A percentile compares a stretch with the other conserved stretches of the same genome.
phyloP scores from a whole-genome alignment of 2,888 invertebrate genomes.

The Sialis lutaria region DNA sequence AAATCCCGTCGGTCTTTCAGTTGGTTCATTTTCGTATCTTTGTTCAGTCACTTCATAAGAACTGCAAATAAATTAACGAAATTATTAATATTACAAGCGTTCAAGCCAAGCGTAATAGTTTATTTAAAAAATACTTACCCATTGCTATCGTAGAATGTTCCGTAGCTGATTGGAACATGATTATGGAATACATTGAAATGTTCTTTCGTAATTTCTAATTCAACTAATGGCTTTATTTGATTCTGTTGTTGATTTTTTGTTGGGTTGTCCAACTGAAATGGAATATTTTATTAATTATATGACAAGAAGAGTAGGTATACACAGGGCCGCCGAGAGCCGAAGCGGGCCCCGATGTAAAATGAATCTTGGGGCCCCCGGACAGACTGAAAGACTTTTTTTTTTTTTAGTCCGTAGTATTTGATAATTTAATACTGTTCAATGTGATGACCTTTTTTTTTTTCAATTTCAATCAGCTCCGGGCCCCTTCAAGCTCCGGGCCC shows the following conservation, averaged over 20 bases:
- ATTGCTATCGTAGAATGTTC: conserved; percentile 11
- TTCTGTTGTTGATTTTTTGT: conserved; percentile 23
- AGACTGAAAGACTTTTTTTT: too few relatives aligned
- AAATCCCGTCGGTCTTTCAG: conserved; percentile 8
- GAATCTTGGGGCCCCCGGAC: too few relatives aligned
- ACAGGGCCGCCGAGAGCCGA: too few relatives aligned
- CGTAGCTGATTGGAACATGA: conserved; percentile 16
- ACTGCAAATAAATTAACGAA: conserved; percentile 1
- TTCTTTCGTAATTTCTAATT: conserved; percentile 25
- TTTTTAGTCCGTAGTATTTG: too few relatives aligned
- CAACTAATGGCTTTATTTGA: conserved; percentile 18
- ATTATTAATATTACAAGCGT: too few relatives aligned
- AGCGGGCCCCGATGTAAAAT: too few relatives aligned
- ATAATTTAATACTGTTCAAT: too few relatives aligned
- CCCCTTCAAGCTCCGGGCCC: too few relatives aligned
- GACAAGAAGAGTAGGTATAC: too few relatives aligned
- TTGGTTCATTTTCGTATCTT: conserved; percentile 4
- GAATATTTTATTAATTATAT: background rate
- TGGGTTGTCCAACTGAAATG: conserved; percentile 9
- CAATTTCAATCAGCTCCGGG: too few relatives aligned
- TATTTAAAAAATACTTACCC: conserved; percentile 10
- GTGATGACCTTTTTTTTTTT: too few relatives aligned
- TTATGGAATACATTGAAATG: conserved; percentile 23
- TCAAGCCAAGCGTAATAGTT: background rate
- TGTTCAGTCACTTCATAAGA: conserved; percentile 25